These are phyloP conservation scores for Ormyrus pomaceus DNA, from an alignment of 2,888 invertebrate species.

Conservation along the genomic window DNA sequence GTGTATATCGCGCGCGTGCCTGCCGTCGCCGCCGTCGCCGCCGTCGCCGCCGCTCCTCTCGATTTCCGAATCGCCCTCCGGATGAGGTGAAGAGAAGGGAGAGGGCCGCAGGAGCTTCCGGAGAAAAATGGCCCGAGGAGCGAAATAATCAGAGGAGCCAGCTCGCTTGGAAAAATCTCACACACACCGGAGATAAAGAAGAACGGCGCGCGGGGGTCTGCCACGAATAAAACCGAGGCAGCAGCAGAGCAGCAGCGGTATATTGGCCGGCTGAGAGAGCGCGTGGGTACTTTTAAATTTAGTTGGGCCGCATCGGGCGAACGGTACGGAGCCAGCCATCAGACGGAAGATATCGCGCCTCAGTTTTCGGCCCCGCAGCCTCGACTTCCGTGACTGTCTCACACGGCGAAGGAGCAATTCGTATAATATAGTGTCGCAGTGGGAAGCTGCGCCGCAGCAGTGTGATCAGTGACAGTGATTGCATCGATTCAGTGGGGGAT, in stretches of 20 bases:
- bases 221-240: too few relatives aligned
- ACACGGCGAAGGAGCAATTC: too few relatives aligned
- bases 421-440: too few relatives aligned
- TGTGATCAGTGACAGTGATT: too few relatives aligned
- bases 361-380: too few relatives aligned
- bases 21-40: background rate
- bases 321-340: too few relatives aligned
- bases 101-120: conserved; percentile 10
- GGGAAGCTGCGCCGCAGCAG: too few relatives aligned
- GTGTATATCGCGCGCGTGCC: background rate
- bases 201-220: too few relatives aligned
- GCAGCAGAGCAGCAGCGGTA: too few relatives aligned
- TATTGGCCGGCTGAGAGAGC: background rate
- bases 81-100: background rate
- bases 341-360: too few relatives aligned
- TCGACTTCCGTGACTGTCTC: too few relatives aligned
- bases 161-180: background rate
- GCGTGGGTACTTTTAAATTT: conserved; percentile 51
- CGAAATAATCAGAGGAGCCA: background rate
- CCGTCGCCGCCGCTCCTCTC: background rate
- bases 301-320: conserved; percentile 13
- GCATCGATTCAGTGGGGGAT: too few relatives aligned
- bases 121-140: conserved; percentile 20
- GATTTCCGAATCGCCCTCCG: background rate
- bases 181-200: background rate